Base-by-base conservation (phyloP, 2,113 vertebrate species). In the Potamarius usumacintae region DNA sequence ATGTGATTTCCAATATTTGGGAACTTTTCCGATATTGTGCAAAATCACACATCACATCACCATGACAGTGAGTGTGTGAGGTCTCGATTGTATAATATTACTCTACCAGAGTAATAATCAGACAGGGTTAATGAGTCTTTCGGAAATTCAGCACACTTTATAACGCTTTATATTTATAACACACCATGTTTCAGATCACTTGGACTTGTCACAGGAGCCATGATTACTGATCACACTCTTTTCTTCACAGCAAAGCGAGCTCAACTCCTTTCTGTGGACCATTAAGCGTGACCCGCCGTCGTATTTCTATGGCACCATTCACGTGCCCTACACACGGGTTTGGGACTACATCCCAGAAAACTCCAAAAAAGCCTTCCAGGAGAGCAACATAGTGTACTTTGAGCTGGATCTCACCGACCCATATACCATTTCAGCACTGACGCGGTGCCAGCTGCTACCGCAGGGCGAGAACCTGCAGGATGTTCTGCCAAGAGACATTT, bases 231-330 rank as follows among this genome's bases (percentile, higher is more conserved):
- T n/a, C 42, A 15, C 12, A 63, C 14, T 42, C 7, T 78, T 25
- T 77, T 8, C 53, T 65, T 71, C 25, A 20, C 87, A 97, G 96
- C 97, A 98, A 96, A 95, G 91, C 1, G 94, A 97, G 84, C 91
- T 97, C 17, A 98, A 97, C 92, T 98, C 96, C 85, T 97, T 98
- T 94, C 93, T 97, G 86, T 98, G 97, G 97, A 97, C 96, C 27
- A 97, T 97, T 92, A 97, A 97, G 90, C 93, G 96, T 81, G 95
- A 97, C 71, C 97, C 96, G 0, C 97, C 96, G 0, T 97, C 96
- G 25, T 98, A 97, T 91, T 97, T 97, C 89, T 98, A 97, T 53
- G 97, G 97, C 60, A 98, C 96, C 1, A 97, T 97, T 93, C 96
- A 97, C 0, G 97, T 98, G 11, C 97, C 96, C 0, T 97, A 98